These are phyloP conservation scores for Cenopis cana DNA, from an alignment of 2,888 invertebrate species.

Conservation along the genomic window DNA sequence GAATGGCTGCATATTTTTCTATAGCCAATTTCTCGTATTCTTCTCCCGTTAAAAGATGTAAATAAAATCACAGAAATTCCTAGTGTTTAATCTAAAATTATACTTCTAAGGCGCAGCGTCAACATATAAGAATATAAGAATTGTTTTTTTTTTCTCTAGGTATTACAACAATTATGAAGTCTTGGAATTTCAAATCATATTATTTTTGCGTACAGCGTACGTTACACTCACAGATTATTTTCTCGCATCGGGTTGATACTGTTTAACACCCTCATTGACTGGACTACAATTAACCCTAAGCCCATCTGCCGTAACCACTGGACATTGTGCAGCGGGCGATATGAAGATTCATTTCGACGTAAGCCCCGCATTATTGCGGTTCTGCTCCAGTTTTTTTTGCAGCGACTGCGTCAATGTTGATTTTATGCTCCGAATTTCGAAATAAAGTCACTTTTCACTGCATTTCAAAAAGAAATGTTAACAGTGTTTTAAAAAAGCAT, in stretches of 20 bases:
- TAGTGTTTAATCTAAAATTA: too few relatives aligned
- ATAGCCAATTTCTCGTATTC: too few relatives aligned
- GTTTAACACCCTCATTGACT: neutral
- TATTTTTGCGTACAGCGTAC: too few relatives aligned
- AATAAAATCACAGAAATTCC: too few relatives aligned
- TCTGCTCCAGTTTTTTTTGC: constrained; percentile 31
- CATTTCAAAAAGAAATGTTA: neutral
- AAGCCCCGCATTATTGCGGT: constrained; percentile 29
- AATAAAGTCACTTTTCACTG: neutral
- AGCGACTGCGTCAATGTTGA: constrained; percentile 10
- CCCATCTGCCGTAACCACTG: constrained; percentile 33
- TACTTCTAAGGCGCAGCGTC: too few relatives aligned
- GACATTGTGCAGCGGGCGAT: constrained; percentile 26
- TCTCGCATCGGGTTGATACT: neutral
- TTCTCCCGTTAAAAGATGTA: too few relatives aligned
- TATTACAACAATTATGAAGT: too few relatives aligned
- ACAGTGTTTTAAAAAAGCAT: neutral
- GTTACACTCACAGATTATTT: neutral
- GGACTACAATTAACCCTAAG: constrained; percentile 36
- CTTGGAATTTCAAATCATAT: too few relatives aligned
- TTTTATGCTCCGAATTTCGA: neutral
- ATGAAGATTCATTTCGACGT: constrained; percentile 27
- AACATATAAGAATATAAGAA: too few relatives aligned
- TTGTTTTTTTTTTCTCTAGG: too few relatives aligned
- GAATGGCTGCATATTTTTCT: too few relatives aligned